Percentiles rank a stretch among this genome's conserved stretches.
phyloP scores from a whole-genome alignment of 2,888 invertebrate genomes.

The Drosophila birchii region DNA sequence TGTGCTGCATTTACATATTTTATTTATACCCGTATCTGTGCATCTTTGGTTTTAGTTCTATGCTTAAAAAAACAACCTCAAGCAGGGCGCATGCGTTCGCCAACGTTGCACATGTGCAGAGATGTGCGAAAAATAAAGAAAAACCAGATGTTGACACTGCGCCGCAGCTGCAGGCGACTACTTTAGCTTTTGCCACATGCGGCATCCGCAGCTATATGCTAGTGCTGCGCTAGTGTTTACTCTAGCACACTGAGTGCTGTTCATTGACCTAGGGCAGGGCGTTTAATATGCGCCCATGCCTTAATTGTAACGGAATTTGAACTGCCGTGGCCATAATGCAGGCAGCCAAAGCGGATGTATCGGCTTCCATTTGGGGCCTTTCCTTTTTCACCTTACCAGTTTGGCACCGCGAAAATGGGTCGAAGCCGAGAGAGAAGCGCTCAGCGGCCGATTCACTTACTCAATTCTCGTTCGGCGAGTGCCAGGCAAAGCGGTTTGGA shows the following conservation, averaged over 20 bases:
- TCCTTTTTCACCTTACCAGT: slow-evolving; percentile 62
- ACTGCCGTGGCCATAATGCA: slow-evolving; percentile 13
- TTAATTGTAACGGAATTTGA: slow-evolving; percentile 45
- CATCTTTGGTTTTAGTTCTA: slow-evolving; percentile 39
- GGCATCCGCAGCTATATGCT: slow-evolving; percentile 11
- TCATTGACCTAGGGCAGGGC: slow-evolving; percentile 67
- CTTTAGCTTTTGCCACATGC: slow-evolving; percentile 59
- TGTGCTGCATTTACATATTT: slow-evolving; percentile 48
- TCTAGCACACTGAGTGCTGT: slow-evolving; percentile 27
- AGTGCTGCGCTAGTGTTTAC: slow-evolving; percentile 12
- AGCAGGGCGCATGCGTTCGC: slow-evolving; percentile 54
- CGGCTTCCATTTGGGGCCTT: slow-evolving; percentile 50
- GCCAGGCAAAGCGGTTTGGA: slow-evolving; percentile 13
- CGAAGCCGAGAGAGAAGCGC: slow-evolving; percentile 9
- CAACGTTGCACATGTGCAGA: slow-evolving; percentile 64
- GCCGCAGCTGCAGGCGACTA: slow-evolving; percentile 51
- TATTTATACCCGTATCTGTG: slow-evolving; percentile 50
- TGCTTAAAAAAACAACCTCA: slow-evolving; percentile 47
- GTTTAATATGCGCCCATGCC: slow-evolving; percentile 27
- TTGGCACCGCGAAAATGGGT: slow-evolving; percentile 48
- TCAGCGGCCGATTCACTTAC: slow-evolving; percentile 22
- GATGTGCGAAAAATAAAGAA: slow-evolving; percentile 56
- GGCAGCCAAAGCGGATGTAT: slow-evolving; percentile 34
- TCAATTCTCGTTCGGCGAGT: slow-evolving; percentile 35
- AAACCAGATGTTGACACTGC: slow-evolving; percentile 67